Evolutionary conservation across 1,140 invertebrate species (phyloP).

Genomic region (Procambarus clarkii): DNA sequence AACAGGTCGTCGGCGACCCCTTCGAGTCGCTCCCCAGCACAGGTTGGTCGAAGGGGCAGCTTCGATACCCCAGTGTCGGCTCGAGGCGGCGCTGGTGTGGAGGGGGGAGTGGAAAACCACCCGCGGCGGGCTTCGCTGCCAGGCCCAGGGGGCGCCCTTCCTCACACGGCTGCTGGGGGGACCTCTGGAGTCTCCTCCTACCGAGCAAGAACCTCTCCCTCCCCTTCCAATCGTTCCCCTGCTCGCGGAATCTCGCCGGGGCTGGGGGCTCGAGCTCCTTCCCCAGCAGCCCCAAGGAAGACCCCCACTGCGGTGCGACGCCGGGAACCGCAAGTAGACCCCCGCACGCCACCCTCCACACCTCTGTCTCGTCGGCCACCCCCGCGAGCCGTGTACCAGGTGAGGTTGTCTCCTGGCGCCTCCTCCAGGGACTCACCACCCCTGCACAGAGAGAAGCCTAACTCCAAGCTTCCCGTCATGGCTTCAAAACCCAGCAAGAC

Average conservation of each 20-base stretch:
- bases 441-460: constrained; percentile 38
- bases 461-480: constrained; percentile 43
- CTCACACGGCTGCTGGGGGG: background rate
- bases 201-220: constrained; percentile 16
- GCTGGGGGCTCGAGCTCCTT: constrained; percentile 26
- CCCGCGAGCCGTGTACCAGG: constrained; percentile 59
- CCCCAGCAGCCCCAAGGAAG: constrained; percentile 37
- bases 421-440: constrained; percentile 22
- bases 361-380: constrained; percentile 54
- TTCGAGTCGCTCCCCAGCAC: constrained; percentile 26
- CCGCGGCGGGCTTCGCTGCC: constrained; percentile 43
- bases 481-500: constrained; percentile 21
- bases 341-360: constrained; percentile 49
- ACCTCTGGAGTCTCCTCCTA: background rate
- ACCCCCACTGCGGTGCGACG: constrained; percentile 38
- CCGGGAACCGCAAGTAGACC: constrained; percentile 29
- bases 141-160: constrained; percentile 22
- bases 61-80: constrained; percentile 34
- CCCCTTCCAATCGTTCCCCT: constrained; percentile 31
- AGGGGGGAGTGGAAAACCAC: background rate
- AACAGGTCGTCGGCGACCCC: constrained; percentile 8
- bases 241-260: constrained; percentile 30
- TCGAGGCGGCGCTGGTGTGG: background rate
- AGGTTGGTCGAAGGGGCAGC: constrained; percentile 40
- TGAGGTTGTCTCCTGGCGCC: constrained; percentile 35